Evolutionary conservation across 1,140 invertebrate species (phyloP), one percentile per base, ranked within the genome.

Genomic region (Tribolium madens): DNA sequence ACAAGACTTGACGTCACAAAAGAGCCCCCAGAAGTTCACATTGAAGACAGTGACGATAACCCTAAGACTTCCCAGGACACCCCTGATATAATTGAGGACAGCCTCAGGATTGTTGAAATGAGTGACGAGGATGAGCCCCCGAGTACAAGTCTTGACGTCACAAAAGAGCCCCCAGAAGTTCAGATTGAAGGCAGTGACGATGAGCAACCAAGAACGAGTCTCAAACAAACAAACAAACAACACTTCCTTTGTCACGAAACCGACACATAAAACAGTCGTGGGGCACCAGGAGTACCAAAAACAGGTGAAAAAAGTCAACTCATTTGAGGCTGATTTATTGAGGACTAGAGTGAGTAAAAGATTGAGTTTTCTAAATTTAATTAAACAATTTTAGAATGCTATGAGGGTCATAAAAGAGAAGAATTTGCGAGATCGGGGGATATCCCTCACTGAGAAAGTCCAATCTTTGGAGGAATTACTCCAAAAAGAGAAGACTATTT

Each of bases 361-460:
- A 33, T 73, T 73, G 1, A 12, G 14, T 33, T 18, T 26, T 2
- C 7, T 36, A 53, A 31, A 12, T 15, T 50, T 50, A 13, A 3
- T 2, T 70, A 17, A 6, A 42, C 17, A 26, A 26, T 73, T 73
- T 5, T 21, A 90, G 88, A 83, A 86, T 73, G 78, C 89, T 1
- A 76, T 89, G 12, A 81, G 84, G 18, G 83, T 86, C 6, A 85
- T 87, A 79, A 88, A 90, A 72, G 70, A 90, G 52, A 75, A 85
- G 4, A 81, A 83, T 0, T 81, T 91, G 7, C 90, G 89, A 1
- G 90, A 91, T 79, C 86, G 87, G 33, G 89, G 90, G 0, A 79
- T 81, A 52, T 87, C 85, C 81, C 82, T 91, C 2, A 81, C 85
- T 13, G 68, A 86, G 50, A 85, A 85, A 21, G 82, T 81, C 1